Base-by-base conservation (phyloP, 2,113 vertebrate genomes). In the Sphyrna mokarran region DNA sequence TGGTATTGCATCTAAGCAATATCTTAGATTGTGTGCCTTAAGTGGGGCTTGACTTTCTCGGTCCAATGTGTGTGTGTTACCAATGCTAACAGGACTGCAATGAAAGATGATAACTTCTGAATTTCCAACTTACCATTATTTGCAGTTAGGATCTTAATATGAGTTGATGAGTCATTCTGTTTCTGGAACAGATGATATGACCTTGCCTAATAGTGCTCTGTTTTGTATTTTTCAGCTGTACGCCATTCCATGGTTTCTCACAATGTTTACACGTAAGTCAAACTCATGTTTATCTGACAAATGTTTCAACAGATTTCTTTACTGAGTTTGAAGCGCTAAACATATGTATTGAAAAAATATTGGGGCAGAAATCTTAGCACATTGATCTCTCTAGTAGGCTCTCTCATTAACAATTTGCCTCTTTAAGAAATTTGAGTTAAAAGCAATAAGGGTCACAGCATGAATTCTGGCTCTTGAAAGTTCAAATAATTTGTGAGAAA, bases 221-320 rank as follows among this genome's bases (percentile, higher is more conserved):
- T 96, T 87, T 54, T 86, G 69, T 96, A 90, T 96, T 94, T 95
- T 96, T 72, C 97, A 99, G 99, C 98, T 99, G 3, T 99, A 99
- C 96, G 99, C 99, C 0, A 99, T 99, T 96, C 99, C 99, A 40
- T 99, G 99, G 99, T 99, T 99, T 97, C 98, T 99, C 91, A 99
- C 99, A 16, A 99, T 99, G 99, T 99, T 99, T 97, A 99, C 99
- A 97, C 99, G 99, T 99, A 97, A 99, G 99, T 99, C 86, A 20
- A 69, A 22, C 87, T 94, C 80, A 97, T 96, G 5, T 29, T 23
- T 90, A 90, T 33, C 63, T 93, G 61, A 66, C 33, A 66, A 66
- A 93, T 14, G 66, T 63, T 63, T 63, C 61, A 8, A 63, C 1
- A 0, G 61, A 63, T 63, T 63, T 63, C 61, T 63, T 63, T 13